Conservation (phyloP, 2,888 invertebrate genomes). For the Automeris io region DNA sequence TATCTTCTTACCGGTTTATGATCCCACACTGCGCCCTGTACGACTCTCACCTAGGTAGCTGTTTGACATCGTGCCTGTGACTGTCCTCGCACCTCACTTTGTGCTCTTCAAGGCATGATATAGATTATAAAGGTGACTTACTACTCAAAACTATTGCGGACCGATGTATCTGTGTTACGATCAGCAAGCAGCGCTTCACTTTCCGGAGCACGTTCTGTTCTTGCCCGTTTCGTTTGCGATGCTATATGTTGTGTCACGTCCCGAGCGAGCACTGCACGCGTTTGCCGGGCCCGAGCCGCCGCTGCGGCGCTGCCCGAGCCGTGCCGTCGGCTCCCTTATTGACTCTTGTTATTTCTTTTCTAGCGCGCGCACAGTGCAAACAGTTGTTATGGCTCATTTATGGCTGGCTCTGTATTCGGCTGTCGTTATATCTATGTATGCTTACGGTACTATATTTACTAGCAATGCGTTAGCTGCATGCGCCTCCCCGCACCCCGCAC, state of each 20-base stretch:
- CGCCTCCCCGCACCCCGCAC: constrained; percentile 27
- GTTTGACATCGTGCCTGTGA: constrained; percentile 70
- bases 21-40: constrained; percentile 22
- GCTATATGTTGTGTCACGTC: constrained; percentile 17
- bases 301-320: too few species aligned
- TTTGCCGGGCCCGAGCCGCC: too few species aligned
- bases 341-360: constrained; percentile 67
- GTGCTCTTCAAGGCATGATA: constrained; percentile 14
- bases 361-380: constrained; percentile 74
- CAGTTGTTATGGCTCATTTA: constrained; percentile 74
- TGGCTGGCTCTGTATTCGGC: constrained; percentile 74
- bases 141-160: constrained; percentile 80
- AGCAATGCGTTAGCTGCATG: constrained; percentile 62
- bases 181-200: constrained; percentile 54
- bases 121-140: constrained; percentile 79
- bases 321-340: constrained; percentile 51
- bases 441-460: constrained; percentile 63
- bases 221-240: constrained; percentile 28
- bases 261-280: constrained; percentile 53
- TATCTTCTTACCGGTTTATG: too few species aligned
- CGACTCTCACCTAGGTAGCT: constrained; percentile 42
- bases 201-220: background rate
- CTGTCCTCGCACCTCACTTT: constrained; percentile 58
- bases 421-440: constrained; percentile 75
- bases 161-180: constrained; percentile 51